Conservation (phyloP, 2,888 invertebrate species). For the Sinotaia quadrata region DNA sequence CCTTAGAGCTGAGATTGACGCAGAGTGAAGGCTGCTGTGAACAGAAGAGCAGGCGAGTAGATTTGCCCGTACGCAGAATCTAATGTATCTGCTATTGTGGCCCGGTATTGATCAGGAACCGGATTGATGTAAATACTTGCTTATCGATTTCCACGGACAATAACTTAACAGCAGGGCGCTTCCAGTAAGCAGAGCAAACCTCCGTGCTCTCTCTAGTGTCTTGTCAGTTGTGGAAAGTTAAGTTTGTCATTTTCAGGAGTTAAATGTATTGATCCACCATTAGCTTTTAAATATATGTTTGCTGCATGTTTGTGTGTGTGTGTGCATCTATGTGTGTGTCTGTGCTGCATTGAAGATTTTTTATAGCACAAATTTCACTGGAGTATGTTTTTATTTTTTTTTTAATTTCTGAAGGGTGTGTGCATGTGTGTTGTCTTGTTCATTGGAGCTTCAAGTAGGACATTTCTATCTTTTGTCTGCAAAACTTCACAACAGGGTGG, state of each 20-base stretch:
- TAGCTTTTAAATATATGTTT: constrained; percentile 10
- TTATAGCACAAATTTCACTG: neutral
- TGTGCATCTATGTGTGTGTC: constrained; percentile 9
- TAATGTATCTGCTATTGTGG: constrained; percentile 15
- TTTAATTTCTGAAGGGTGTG: too few relatives aligned
- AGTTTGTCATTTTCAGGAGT: constrained; percentile 26
- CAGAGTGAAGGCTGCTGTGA: neutral
- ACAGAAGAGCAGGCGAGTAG: constrained; percentile 4
- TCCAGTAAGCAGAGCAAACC: too few relatives aligned
- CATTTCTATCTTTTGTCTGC: too few relatives aligned
- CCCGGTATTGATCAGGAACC: neutral
- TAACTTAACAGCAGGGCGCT: constrained; percentile 10
- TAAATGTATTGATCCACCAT: constrained; percentile 21
- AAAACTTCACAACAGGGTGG: constrained; percentile 5
- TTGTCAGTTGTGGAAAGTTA: constrained; percentile 6
- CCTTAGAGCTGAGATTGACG: constrained; percentile 12
- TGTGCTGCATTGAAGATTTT: neutral
- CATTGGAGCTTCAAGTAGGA: too few relatives aligned
- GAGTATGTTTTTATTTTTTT: too few relatives aligned
- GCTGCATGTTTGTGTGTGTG: constrained; percentile 7
- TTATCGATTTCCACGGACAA: constrained; percentile 10
- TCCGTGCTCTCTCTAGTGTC: neutral
- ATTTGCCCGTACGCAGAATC: constrained; percentile 20
- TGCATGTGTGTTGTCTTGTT: too few relatives aligned
- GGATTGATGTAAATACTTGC: constrained; percentile 23